These are phyloP conservation scores for Omphaloscelis lunosa DNA, from an alignment of 2,888 invertebrate species.

Conservation along the genomic window DNA sequence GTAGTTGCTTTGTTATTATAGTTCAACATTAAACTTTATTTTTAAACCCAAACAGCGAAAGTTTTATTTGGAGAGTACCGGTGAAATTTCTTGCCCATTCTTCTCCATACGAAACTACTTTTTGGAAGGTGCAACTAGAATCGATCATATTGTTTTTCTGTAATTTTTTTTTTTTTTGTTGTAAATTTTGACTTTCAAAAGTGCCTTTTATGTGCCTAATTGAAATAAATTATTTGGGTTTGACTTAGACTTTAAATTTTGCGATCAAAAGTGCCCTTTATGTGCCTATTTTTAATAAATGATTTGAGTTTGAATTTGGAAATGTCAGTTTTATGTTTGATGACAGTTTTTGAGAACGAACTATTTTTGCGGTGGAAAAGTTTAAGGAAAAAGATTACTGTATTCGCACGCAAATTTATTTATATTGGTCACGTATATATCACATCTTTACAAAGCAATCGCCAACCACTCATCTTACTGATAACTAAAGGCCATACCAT, in stretches of 20 bases:
- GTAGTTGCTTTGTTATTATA: not conserved
- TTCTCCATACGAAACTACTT: no score
- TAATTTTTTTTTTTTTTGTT: no score
- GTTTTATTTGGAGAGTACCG: not conserved
- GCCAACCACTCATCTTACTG: slow-evolving; percentile 48
- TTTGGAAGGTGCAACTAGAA: no score
- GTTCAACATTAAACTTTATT: not conserved
- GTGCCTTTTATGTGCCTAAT: no score
- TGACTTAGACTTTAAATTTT: not conserved
- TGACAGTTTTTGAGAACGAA: not conserved
- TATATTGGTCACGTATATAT: slow-evolving; percentile 29
- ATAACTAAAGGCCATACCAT: slow-evolving; percentile 52
- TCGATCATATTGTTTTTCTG: no score
- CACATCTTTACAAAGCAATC: slow-evolving; percentile 44
- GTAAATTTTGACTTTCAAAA: no score
- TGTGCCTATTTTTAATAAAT: no score
- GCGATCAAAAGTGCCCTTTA: no score
- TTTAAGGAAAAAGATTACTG: slow-evolving; percentile 46
- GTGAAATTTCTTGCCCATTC: no score
- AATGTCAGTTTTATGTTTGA: not conserved
- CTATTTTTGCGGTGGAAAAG: not conserved
- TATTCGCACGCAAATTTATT: slow-evolving; percentile 16
- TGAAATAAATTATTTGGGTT: no score
- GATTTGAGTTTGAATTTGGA: not conserved
- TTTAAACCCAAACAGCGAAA: not conserved